These are phyloP conservation scores for Hycleus phaleratus DNA, from an alignment of 1,140 invertebrate genomes.

Conservation along the genomic window DNA sequence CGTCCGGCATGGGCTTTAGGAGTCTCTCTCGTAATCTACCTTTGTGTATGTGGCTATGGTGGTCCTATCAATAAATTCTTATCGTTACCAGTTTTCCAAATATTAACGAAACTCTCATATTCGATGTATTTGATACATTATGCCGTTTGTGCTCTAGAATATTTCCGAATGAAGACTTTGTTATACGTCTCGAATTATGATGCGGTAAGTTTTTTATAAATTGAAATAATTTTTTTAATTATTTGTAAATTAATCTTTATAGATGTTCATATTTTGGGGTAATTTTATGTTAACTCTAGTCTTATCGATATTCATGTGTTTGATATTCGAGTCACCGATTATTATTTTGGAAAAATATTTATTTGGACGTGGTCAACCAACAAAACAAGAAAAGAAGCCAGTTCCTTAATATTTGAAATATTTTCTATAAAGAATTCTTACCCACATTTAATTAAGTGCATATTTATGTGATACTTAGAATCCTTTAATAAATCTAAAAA, in stretches of 20 bases:
- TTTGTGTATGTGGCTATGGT: constrained; percentile 54
- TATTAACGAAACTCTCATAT: not conserved
- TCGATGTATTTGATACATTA: too few species aligned
- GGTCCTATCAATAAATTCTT: constrained; percentile 28
- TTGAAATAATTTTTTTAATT: too few species aligned
- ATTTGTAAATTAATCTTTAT: too few species aligned
- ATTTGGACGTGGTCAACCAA: not conserved
- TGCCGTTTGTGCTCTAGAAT: too few species aligned
- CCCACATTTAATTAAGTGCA: too few species aligned
- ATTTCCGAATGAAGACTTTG: too few species aligned
- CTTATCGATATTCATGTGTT: not conserved
- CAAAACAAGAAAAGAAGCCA: not conserved
- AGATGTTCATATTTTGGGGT: not conserved
- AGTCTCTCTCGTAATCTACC: constrained; percentile 53
- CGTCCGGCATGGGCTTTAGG: too few species aligned
- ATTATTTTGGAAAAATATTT: constrained; percentile 1
- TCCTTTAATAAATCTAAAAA: too few species aligned
- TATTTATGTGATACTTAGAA: too few species aligned
- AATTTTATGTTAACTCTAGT: not conserved
- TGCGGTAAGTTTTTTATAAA: too few species aligned
- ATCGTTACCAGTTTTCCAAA: constrained; percentile 15
- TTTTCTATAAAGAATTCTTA: too few species aligned
- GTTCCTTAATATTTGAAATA: not conserved
- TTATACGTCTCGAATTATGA: not conserved
- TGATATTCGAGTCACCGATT: not conserved